These are phyloP conservation scores for Aurelia sp. DNA, from an alignment of 30 jellyfish, hydroid and myxozoan genomes.

Conservation along the genomic window DNA sequence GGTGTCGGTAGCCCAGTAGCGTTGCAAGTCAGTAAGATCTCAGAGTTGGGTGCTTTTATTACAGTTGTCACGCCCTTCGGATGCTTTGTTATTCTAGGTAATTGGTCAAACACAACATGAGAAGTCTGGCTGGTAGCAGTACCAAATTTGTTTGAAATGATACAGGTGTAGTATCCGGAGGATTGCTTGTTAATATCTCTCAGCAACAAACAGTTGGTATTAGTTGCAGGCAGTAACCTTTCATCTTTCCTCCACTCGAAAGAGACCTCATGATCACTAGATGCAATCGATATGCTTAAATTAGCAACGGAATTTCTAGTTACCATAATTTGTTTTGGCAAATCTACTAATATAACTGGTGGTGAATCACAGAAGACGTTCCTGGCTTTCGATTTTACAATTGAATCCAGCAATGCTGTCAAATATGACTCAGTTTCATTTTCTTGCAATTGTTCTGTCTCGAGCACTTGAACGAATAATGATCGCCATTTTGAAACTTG, in stretches of 20 bases:
- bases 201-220: not conserved
- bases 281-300: conserved; percentile 10
- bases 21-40: conserved; percentile 40
- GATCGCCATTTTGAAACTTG: conserved; percentile 35
- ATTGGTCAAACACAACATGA: conserved; percentile 23
- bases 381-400: conserved; percentile 9
- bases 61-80: conserved; percentile 42
- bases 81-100: conserved; percentile 50
- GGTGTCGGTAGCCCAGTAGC: conserved; percentile 69
- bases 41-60: conserved; percentile 28
- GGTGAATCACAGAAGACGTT: conserved; percentile 46
- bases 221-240: not conserved
- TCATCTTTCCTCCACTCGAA: conserved; percentile 64
- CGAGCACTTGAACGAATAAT: conserved; percentile 18
- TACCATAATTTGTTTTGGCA: conserved; percentile 23
- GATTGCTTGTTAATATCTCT: not conserved
- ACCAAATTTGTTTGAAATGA: conserved; percentile 68
- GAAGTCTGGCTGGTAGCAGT: conserved; percentile 16
- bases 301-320: not conserved
- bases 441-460: not conserved
- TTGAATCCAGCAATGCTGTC: not conserved
- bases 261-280: conserved; percentile 21
- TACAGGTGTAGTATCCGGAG: conserved; percentile 60
- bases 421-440: conserved; percentile 18
- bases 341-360: conserved; percentile 44